Evolutionary conservation across 2,797 vertebrate genomes (phyloP).

Genomic region (Anisognathus igniventris): DNA sequence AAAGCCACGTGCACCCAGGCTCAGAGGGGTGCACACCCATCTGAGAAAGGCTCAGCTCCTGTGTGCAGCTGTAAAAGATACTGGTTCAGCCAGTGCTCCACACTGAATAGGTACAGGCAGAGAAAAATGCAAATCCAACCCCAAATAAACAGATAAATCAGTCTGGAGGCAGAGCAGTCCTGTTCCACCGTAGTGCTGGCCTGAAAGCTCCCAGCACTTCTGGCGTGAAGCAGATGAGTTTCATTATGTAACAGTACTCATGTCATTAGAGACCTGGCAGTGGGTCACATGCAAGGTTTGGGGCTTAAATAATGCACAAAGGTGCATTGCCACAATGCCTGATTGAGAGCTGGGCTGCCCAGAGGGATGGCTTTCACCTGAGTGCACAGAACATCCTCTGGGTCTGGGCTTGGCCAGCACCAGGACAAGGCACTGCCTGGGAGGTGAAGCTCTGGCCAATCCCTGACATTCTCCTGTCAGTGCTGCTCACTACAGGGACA

Average conservation of each 20-base stretch:
- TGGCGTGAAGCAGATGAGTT: background rate
- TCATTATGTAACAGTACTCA: constrained; percentile 26
- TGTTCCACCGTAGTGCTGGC: background rate
- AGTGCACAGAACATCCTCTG: background rate
- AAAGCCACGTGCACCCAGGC: background rate
- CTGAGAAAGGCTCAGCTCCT: background rate
- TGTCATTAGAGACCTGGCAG: constrained; percentile 24
- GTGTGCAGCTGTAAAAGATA: background rate
- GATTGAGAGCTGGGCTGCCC: background rate
- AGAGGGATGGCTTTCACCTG: background rate
- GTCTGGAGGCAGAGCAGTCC: background rate
- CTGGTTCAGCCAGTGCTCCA: background rate
- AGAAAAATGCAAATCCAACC: background rate
- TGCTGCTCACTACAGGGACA: background rate
- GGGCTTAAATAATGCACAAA: constrained; percentile 42
- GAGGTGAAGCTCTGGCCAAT: background rate
- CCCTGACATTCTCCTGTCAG: background rate
- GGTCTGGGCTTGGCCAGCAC: background rate
- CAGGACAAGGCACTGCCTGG: background rate
- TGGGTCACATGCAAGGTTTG: background rate
- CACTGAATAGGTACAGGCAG: background rate
- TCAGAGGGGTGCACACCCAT: background rate
- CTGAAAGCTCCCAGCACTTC: background rate
- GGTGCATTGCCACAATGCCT: background rate
- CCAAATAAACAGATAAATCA: background rate